phyloP scores from a whole-genome alignment of 2,888 invertebrate genomes.

The Notocelia uddmanniana region DNA sequence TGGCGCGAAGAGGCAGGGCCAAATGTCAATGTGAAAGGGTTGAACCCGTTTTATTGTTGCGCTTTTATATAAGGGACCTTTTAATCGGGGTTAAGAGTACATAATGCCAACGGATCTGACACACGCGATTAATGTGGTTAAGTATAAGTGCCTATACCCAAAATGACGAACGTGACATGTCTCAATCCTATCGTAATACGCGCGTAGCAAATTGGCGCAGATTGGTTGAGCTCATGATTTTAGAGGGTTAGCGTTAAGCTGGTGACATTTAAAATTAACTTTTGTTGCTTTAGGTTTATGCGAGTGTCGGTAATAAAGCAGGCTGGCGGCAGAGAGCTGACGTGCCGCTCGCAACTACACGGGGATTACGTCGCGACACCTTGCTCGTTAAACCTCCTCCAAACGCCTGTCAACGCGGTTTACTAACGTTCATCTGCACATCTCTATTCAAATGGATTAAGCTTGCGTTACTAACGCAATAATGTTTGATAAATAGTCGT shows the following conservation, averaged over 20 bases:
- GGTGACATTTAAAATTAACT: conserved; percentile 75
- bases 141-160: too few relatives aligned
- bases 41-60: conserved; percentile 62
- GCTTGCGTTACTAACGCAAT: conserved; percentile 61
- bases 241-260: conserved; percentile 66
- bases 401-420: conserved; percentile 77
- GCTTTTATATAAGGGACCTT: conserved; percentile 56
- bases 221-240: conserved; percentile 40
- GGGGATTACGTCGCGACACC: conserved; percentile 76
- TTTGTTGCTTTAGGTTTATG: conserved; percentile 68
- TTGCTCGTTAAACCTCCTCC: conserved; percentile 71
- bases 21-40: conserved; percentile 72
- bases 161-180: conserved; percentile 17
- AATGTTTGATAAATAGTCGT: conserved; percentile 26
- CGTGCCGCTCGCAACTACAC: conserved; percentile 67
- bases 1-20: conserved; percentile 53
- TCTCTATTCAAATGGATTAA: conserved; percentile 76
- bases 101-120: conserved; percentile 41
- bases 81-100: conserved; percentile 64
- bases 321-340: conserved; percentile 62
- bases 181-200: conserved; percentile 44
- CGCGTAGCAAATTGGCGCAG: conserved; percentile 45
- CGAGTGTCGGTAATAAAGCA: conserved; percentile 63
- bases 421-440: conserved; percentile 66
- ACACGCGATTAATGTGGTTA: conserved; percentile 1